Conservation (phyloP, 2,888 invertebrate species). For the Cheilosia urbana region DNA sequence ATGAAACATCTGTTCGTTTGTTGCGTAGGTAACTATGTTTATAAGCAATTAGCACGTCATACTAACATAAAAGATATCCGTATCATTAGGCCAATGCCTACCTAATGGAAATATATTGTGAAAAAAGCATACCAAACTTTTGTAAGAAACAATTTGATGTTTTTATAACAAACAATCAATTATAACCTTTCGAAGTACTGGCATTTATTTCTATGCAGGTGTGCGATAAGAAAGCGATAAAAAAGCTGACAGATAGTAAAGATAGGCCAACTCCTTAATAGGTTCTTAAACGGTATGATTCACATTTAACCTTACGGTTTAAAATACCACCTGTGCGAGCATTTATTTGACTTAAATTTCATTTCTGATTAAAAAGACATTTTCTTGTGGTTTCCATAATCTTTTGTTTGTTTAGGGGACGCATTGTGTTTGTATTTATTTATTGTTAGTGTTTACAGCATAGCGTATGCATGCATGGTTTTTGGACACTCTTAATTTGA, state of each 20-base stretch:
- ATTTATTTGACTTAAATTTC: background rate
- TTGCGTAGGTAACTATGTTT: no score
- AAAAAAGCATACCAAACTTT: constrained; percentile 1
- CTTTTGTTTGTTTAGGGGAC: no score
- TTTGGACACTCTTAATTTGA: no score
- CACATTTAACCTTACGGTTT: constrained; percentile 18
- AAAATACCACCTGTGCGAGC: constrained; percentile 37
- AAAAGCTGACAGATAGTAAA: constrained; percentile 50
- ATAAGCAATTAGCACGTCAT: no score
- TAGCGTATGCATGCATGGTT: no score
- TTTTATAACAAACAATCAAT: constrained; percentile 25
- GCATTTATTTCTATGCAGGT: constrained; percentile 53
- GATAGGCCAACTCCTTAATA: constrained; percentile 27
- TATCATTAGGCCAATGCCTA: no score
- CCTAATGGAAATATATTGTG: background rate
- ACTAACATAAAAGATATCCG: no score
- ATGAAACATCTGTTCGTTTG: no score
- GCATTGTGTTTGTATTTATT: no score
- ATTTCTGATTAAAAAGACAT: no score
- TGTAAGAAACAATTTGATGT: constrained; percentile 15
- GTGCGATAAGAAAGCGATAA: constrained; percentile 59
- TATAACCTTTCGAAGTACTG: background rate
- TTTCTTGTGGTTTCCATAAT: no score
- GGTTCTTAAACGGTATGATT: constrained; percentile 27
- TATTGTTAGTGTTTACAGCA: no score